These are phyloP conservation scores for Saccopteryx leptura DNA, from an alignment of 2,113 vertebrate species.

Conservation along the genomic window DNA sequence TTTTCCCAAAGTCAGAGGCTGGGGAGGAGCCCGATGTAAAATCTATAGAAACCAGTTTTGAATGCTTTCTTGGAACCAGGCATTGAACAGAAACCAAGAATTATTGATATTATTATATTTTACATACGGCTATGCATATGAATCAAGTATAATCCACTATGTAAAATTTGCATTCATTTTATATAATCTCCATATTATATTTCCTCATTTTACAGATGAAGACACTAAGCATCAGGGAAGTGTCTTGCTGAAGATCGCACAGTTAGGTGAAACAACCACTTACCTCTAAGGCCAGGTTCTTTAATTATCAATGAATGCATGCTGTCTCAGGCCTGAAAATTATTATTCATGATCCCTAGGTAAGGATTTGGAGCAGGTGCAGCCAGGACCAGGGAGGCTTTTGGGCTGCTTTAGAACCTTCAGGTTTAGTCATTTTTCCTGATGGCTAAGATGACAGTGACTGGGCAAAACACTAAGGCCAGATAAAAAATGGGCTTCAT, in stretches of 20 bases:
- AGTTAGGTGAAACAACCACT: background rate
- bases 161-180: background rate
- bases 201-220: background rate
- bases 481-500: background rate
- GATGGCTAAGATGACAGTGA: background rate
- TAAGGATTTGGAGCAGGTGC: background rate
- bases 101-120: background rate
- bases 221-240: background rate
- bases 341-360: background rate
- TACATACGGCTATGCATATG: background rate
- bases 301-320: background rate
- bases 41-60: background rate
- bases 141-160: background rate
- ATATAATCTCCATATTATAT: background rate
- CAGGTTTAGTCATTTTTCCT: background rate
- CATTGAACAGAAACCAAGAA: background rate
- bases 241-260: background rate
- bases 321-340: background rate
- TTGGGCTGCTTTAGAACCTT: background rate
- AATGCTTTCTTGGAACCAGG: background rate
- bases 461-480: background rate
- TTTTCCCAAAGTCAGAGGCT: slow-evolving; percentile 38
- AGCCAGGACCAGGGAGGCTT: background rate
- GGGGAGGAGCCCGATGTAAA: background rate
- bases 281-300: background rate